Base-by-base conservation (phyloP, 1,140 invertebrate species). In the Drosophila kepulauana region DNA sequence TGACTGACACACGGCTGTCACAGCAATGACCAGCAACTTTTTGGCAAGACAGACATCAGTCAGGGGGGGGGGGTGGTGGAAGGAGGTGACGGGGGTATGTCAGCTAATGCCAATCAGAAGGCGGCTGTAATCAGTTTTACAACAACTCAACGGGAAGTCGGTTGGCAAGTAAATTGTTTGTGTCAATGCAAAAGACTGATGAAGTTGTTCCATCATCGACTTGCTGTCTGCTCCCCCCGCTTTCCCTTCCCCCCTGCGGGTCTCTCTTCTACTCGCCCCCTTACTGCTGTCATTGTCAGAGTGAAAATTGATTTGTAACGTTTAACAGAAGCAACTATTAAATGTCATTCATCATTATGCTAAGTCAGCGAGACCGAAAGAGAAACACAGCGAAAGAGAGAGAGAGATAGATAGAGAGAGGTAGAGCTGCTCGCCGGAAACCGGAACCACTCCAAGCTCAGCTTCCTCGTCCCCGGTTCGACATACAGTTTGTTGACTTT, bases 301-400 rank as follows among this genome's bases (percentile, higher is more conserved):
- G 62, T 51, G 80, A 89, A 87, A 89, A 88, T 88, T 88, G 84
- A 88, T 88, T 88, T 88, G 85, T 89, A 88, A 88, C 84, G 85
- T 88, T 88, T 88, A 81, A 66, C 72, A 70, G 49, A 62, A 30
- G 48, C 61, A 69, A 64, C 80, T 72, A 88, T 88, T 78, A 84
- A 84, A 88, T 89, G 85, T 89, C 85, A 88, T 88, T 88, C 85
- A 88, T 88, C 85, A 88, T 88, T 88, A 88, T 88, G 85, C 85
- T 81, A 88, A 87, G 84, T 87, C 84, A 86, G 46, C 35, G 59
- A 61, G 16, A 68, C 7, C 2, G 35, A 49, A 33, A 15, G 63
- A 28, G 43, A 20, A 25, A 25, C 20, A 25, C 20, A 25, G 1
- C 41, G 33, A 41, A 13, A 16, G 33, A 28, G 7, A 51, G 6